Base-by-base conservation (phyloP, 2,797 vertebrate genomes). In the Anguilla marmorata region DNA sequence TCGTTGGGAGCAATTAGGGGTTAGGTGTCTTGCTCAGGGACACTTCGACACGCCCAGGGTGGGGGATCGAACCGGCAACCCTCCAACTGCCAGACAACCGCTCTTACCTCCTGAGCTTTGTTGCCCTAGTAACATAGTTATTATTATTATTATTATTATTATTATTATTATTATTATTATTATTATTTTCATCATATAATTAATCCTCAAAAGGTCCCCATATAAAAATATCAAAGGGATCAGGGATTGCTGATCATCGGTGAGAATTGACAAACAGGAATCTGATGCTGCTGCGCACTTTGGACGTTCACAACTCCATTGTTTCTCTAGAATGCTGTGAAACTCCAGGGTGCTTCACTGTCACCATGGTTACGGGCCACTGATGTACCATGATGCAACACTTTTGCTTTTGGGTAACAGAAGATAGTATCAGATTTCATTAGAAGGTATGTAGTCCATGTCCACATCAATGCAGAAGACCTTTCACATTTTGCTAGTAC, bases 381-480 rank as follows among this genome's bases (percentile, higher is more conserved):
- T 74, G 41, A 82, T 82, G 41, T 82, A 37, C 60, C 41, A 69
- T 83, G 69, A 24, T 72, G 63, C 84, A 87, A 85, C 63, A 37
- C 82, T 27, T 45, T 56, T 16, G 30, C 5, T 27, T 48, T 88
- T 76, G 52, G 69, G 48, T 85, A 56, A 85, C 37, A 30, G 63
- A 74, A 85, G 48, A 19, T 30, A 84, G 33, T 79, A 4, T 5
- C 4, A 41, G 11, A 72, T 72, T 30, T 12, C 30, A 2, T 79
- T 79, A 41, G 74, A 16, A 79, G 41, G 6, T 41, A n/a, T 41
- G 37, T 37, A 16, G 14, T 79, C 74, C 37, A 76, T 14, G 3
- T 79, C 33, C 2, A 74, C 72, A 66, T 4, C n/a, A 27, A 66
- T 27, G 8, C n/a, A 14, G 30, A 74, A 74, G 72, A 74, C 27